Percentiles rank a stretch among this genome's conserved stretches.
These are phyloP conservation scores for Florisuga fusca DNA, from an alignment of 2,797 vertebrate genomes.

Conservation along the genomic window DNA sequence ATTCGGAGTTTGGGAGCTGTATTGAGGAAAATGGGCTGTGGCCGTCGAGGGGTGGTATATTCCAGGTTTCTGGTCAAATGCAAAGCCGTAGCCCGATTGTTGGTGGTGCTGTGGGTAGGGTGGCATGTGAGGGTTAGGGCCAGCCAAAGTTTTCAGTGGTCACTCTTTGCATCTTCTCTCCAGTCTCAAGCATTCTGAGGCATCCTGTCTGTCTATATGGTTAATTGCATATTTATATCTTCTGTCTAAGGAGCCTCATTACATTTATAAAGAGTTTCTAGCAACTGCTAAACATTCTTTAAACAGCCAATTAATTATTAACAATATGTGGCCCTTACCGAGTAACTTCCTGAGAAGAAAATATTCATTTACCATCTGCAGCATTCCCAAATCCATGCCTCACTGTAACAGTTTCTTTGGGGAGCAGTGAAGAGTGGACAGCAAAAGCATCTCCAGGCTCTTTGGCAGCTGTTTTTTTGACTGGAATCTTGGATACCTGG, in stretches of 20 bases:
- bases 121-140: no score
- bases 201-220: neutral
- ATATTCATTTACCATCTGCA: neutral
- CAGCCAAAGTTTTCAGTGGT: no score
- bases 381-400: neutral
- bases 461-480: neutral
- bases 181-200: no score
- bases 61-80: no score
- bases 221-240: neutral
- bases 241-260: neutral
- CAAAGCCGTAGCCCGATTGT: no score
- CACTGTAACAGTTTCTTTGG: accelerated
- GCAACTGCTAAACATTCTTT: neutral
- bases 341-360: neutral
- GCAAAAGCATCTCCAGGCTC: neutral
- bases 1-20: no score
- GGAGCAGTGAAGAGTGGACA: neutral
- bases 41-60: no score
- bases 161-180: no score
- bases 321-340: neutral
- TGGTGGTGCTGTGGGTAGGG: no score
- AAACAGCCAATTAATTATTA: neutral
- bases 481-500: neutral
- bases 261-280: neutral
- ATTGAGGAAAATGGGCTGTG: no score